Conservation (phyloP, 2,888 invertebrate genomes). For the Nemoura dubitans region DNA sequence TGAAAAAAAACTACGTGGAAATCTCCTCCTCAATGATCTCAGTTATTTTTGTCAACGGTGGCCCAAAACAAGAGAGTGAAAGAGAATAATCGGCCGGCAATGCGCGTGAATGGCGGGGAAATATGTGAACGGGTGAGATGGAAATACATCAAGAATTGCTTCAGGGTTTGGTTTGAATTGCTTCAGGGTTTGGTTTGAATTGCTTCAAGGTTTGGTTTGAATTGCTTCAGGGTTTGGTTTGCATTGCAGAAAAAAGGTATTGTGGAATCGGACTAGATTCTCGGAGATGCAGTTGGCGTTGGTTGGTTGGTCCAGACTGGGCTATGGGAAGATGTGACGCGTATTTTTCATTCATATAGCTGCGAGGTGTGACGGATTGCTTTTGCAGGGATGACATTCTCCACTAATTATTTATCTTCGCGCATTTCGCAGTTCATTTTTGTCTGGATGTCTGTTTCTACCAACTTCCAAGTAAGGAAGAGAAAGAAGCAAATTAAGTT, state of each 20-base stretch:
- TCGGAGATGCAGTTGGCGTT: background rate
- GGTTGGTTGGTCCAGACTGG: background rate
- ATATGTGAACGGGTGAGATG: background rate
- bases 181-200: background rate
- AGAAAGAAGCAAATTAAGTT: no score
- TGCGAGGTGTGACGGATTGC: background rate
- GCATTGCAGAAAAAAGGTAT: background rate
- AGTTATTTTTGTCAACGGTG: slow-evolving; percentile 30
- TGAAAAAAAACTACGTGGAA: background rate
- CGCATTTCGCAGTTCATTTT: background rate
- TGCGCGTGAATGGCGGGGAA: background rate
- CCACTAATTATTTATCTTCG: background rate
- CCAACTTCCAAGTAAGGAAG: no score
- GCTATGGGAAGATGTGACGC: background rate
- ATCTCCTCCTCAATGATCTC: slow-evolving; percentile 20
- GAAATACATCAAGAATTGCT: background rate
- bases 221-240: background rate
- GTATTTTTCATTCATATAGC: background rate
- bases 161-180: background rate
- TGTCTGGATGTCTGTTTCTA: no score
- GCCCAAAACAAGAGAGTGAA: slow-evolving; percentile 33
- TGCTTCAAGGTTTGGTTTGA: background rate
- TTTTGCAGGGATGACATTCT: background rate
- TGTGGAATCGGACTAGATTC: background rate
- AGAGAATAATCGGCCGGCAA: background rate